Evolutionary conservation across 2,888 invertebrate species (phyloP), one percentile per base, ranked within the genome.

Genomic region (Drosophila basisetae): DNA sequence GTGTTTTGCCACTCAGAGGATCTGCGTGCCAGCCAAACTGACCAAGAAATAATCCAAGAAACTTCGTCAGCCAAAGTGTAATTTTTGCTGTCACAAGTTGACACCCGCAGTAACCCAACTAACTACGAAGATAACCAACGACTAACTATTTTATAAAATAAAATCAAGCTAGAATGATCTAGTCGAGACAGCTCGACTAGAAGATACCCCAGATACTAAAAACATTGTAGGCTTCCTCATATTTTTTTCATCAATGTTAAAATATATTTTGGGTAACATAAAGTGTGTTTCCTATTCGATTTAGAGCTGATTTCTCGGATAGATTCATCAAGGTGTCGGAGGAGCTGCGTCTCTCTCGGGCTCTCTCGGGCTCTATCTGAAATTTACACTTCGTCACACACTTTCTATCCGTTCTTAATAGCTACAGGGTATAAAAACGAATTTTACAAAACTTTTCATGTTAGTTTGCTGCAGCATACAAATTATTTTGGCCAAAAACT

Each of bases 401-500:
- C 25, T 33, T 18, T 47, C 33, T 3, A 25, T 4, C 7, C 3
- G n/a, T 4, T 59, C 25, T 11, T 2, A 22, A 10, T 16, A 25
- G 16, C 16, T 9, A 25, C 47, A 47, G 11, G 75, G 55, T 68
- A 63, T 66, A 63, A 73, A 76, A 56, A 62, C 68, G 65, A 72
- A 65, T 76, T 68, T 41, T 41, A 9, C 28, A 50, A 74, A 71
- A 74, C 55, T 89, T 85, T 82, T 63, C 80, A 73, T 88, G 84
- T 89, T 78, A 63, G 76, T 73, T 82, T 58, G 78, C 62, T 73
- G 74, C 82, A 80, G 85, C 89, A 86, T 88, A 85, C 89, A 85
- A 88, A 85, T 88, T 88, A 88, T 88, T 85, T 85, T 80, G 86
- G 73, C 62, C 63, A 69, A 76, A 76, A 86, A 76, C 50, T 88